Evolutionary conservation across 2,797 vertebrate genomes (phyloP).

Genomic region (Threskiornis aethiopicus): DNA sequence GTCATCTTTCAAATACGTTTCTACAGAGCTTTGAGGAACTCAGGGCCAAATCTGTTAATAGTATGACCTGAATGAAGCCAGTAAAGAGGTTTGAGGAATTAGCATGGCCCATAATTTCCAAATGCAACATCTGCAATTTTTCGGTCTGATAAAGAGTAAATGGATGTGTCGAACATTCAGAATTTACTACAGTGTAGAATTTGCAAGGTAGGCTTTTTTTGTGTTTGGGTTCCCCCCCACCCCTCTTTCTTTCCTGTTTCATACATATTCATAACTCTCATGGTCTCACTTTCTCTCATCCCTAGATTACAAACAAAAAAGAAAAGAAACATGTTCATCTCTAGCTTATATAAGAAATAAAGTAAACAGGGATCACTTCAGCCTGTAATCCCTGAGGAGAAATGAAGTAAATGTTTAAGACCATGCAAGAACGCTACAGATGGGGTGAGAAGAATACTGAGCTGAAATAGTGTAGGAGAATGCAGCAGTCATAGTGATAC

Average conservation of each 20-base stretch:
- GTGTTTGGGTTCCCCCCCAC: accelerated
- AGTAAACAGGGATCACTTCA: neutral
- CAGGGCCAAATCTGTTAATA: neutral
- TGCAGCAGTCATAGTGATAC: neutral
- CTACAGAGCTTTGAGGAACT: neutral
- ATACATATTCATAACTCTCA: neutral
- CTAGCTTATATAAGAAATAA: neutral
- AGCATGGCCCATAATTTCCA: neutral
- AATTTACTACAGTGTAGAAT: neutral
- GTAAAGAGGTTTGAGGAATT: neutral
- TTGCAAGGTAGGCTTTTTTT: accelerated
- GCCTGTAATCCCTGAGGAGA: neutral
- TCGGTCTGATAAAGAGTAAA: neutral
- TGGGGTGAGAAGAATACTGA: neutral
- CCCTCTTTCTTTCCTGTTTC: neutral
- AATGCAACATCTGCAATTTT: neutral
- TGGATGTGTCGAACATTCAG: neutral
- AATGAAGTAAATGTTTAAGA: neutral
- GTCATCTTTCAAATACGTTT: neutral
- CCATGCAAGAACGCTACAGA: neutral
- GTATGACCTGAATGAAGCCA: neutral
- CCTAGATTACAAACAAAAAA: neutral
- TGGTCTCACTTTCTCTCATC: neutral
- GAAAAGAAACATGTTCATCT: too few species aligned
- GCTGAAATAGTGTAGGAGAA: neutral